Evolutionary conservation across 2,797 vertebrate species (phyloP).

Genomic region (Jordanella pulchra): DNA sequence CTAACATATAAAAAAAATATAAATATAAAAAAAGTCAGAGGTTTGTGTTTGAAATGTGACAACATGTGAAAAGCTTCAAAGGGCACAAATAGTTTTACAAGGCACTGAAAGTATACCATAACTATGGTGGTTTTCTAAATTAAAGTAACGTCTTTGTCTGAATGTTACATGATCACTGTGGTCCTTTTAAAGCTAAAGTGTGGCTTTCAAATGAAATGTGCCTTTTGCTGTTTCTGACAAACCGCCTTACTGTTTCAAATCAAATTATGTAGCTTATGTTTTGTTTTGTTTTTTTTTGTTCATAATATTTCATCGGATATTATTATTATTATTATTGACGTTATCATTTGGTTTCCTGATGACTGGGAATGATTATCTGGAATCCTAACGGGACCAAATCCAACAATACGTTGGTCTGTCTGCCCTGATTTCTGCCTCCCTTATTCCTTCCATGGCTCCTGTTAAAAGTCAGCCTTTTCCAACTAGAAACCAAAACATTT

Average conservation of each 20-base stretch:
- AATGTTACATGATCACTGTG: not conserved
- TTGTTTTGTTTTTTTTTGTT: no score
- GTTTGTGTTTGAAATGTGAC: slow-evolving; percentile 1
- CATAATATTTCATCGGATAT: not conserved
- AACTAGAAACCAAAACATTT: slow-evolving; percentile 1
- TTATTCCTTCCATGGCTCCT: not conserved
- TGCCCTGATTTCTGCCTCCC: slow-evolving; percentile 5
- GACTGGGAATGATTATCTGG: not conserved
- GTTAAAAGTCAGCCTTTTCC: not conserved
- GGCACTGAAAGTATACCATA: not conserved
- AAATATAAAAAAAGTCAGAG: not conserved
- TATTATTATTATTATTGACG: not conserved
- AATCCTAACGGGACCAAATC: not conserved
- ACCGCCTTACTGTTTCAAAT: not conserved
- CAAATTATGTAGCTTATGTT: not conserved
- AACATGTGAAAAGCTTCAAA: not conserved
- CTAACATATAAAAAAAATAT: not conserved
- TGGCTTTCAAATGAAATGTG: not conserved
- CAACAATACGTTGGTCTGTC: not conserved
- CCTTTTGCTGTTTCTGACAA: not conserved
- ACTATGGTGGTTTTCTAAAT: not conserved
- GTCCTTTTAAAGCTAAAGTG: not conserved
- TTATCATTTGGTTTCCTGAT: not conserved
- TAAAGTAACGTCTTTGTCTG: not conserved
- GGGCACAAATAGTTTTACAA: not conserved